Percentiles rank a stretch among this genome's conserved stretches.
phyloP scores from a whole-genome alignment of 2,113 vertebrate genomes.

The Apteryx owenii region DNA sequence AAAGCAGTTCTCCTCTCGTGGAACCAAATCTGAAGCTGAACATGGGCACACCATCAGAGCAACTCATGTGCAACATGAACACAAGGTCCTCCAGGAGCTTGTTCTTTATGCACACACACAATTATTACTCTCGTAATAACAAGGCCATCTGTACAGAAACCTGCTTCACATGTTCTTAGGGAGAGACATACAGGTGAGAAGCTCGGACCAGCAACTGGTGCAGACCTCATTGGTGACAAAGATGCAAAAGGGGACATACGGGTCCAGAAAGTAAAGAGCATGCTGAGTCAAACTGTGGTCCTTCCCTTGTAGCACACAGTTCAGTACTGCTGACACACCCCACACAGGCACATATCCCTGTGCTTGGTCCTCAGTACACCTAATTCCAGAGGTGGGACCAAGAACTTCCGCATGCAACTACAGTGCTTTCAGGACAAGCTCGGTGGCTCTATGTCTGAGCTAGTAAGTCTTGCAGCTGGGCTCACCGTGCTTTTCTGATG shows the following conservation, averaged over 20 bases:
- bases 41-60: neutral
- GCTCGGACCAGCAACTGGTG: neutral
- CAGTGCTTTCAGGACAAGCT: neutral
- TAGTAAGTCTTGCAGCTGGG: neutral
- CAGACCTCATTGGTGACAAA: neutral
- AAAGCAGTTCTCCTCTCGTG: neutral
- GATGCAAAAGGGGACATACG: no score
- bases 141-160: neutral
- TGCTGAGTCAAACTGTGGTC: neutral
- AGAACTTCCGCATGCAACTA: neutral
- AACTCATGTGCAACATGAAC: neutral
- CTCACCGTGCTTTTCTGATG: neutral
- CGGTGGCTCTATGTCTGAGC: neutral
- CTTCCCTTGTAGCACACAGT: neutral
- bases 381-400: neutral
- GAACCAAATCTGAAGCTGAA: neutral
- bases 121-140: neutral
- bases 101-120: neutral
- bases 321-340: neutral
- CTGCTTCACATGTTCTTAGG: neutral
- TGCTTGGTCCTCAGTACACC: neutral
- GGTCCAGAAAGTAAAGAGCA: neutral
- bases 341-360: neutral
- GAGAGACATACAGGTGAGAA: neutral
- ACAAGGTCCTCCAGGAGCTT: neutral